These are phyloP conservation scores for Liasis olivaceus DNA, from an alignment of 2,797 vertebrate genomes.

Conservation along the genomic window DNA sequence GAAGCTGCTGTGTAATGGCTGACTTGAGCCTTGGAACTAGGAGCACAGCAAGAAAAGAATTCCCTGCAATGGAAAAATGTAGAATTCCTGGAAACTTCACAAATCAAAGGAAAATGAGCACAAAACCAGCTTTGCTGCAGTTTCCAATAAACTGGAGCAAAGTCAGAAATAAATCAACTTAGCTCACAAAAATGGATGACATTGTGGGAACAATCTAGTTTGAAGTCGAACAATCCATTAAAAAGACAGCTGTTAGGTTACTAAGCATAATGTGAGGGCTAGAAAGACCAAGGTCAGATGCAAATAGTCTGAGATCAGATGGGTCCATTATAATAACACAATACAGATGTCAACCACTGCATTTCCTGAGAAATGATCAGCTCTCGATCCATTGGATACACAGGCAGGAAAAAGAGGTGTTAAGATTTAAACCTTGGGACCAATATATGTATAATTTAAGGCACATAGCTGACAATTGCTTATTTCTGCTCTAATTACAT, in stretches of 20 bases:
- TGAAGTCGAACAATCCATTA: not conserved
- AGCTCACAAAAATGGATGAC: not conserved
- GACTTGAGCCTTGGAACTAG: not conserved
- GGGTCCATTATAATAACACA: not conserved
- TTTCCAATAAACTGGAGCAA: not conserved
- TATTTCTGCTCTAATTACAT: not conserved
- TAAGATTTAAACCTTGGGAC: not conserved
- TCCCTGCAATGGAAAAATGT: not conserved
- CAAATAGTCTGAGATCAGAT: not conserved
- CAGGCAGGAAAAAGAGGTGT: not conserved
- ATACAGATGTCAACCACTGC: not conserved
- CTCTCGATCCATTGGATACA: not conserved
- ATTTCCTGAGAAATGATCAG: not conserved
- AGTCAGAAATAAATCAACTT: not conserved
- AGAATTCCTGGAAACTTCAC: not conserved
- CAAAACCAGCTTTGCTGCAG: not conserved
- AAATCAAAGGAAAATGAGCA: not conserved
- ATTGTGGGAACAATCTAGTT: not conserved
- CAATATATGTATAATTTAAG: too few species aligned
- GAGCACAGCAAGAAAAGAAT: not conserved
- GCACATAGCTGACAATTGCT: too few species aligned
- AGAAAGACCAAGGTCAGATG: not conserved
- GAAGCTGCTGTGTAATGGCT: not conserved
- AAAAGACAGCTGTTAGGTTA: not conserved
- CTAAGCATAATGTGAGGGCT: not conserved